phyloP scores from a whole-genome alignment of 2,888 invertebrate genomes.

The Caenorhabditis panamensis region DNA sequence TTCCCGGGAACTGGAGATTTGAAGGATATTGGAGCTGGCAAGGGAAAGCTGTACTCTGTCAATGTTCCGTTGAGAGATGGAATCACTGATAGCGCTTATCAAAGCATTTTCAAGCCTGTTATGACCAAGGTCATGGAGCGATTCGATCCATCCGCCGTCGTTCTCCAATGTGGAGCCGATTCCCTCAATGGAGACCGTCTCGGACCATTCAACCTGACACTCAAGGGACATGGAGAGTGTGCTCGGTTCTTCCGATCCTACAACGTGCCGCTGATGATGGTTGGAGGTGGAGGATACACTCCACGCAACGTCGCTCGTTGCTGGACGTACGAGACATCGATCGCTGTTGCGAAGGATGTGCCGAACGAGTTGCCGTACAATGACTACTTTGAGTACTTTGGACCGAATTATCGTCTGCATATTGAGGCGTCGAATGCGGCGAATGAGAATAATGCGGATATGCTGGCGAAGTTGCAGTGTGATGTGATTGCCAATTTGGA shows the following conservation, averaged over 20 bases:
- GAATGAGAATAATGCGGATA: conserved; percentile 75
- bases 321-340: conserved; percentile 98
- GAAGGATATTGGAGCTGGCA: conserved; percentile 86
- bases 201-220: conserved; percentile 88
- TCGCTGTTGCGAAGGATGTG: conserved; percentile 77
- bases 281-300: conserved; percentile 89
- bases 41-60: conserved; percentile 97
- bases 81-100: conserved; percentile 98
- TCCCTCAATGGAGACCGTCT: conserved; percentile 96
- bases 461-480: conserved; percentile 70
- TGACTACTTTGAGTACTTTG: conserved; percentile 78
- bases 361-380: conserved; percentile 80
- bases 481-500: conserved; percentile 75
- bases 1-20: conserved; percentile 95
- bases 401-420: conserved; percentile 78
- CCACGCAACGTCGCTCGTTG: conserved; percentile 84
- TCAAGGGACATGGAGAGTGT: conserved; percentile 84
- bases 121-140: conserved; percentile 91
- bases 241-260: conserved; percentile 98
- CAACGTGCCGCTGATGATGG: conserved; percentile 94
- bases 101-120: conserved; percentile 88
- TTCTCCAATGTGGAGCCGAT: conserved; percentile 98
- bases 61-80: conserved; percentile 98
- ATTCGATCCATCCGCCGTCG: conserved; percentile 97
- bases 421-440: conserved; percentile 73